phyloP scores from a whole-genome alignment of 1,140 invertebrate genomes.

The Drosophila nasuta region DNA sequence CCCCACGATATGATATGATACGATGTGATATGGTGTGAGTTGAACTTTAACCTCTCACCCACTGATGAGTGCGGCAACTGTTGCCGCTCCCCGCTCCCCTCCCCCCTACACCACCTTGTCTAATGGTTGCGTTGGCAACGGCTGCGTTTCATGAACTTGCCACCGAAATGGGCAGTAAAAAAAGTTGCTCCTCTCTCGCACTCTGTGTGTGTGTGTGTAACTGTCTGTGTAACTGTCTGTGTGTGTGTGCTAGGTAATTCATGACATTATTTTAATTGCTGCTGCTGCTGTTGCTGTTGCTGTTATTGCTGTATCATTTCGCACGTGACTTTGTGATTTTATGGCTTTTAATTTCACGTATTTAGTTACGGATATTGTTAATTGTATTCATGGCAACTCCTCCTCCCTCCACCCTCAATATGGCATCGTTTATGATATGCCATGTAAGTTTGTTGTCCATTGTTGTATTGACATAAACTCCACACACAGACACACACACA shows the following conservation, averaged over 20 bases:
- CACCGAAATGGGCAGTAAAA: conserved; percentile 54
- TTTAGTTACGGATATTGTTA: conserved; percentile 82
- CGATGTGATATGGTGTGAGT: too few species aligned
- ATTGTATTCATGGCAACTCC: conserved; percentile 62
- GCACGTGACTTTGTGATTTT: conserved; percentile 82
- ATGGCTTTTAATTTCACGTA: conserved; percentile 82
- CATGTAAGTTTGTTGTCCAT: conserved; percentile 26
- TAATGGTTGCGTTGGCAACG: conserved; percentile 43
- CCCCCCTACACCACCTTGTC: neutral
- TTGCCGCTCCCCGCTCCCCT: neutral
- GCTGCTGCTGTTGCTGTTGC: conserved; percentile 53
- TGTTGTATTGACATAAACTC: conserved; percentile 31
- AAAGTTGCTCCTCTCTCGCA: conserved; percentile 51
- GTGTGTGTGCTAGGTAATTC: conserved; percentile 63
- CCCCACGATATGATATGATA: neutral
- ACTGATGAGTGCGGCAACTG: neutral
- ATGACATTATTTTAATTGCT: conserved; percentile 82
- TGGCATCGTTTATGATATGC: conserved; percentile 34
- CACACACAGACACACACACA: neutral
- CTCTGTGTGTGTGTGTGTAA: conserved; percentile 27
- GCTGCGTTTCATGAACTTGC: conserved; percentile 69
- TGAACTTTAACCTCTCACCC: neutral
- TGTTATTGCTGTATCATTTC: conserved; percentile 75
- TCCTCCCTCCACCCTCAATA: conserved; percentile 2
- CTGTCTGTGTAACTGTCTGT: conserved; percentile 28